phyloP scores from a whole-genome alignment of 2,797 vertebrate genomes.

The Hoplostethus atlanticus region DNA sequence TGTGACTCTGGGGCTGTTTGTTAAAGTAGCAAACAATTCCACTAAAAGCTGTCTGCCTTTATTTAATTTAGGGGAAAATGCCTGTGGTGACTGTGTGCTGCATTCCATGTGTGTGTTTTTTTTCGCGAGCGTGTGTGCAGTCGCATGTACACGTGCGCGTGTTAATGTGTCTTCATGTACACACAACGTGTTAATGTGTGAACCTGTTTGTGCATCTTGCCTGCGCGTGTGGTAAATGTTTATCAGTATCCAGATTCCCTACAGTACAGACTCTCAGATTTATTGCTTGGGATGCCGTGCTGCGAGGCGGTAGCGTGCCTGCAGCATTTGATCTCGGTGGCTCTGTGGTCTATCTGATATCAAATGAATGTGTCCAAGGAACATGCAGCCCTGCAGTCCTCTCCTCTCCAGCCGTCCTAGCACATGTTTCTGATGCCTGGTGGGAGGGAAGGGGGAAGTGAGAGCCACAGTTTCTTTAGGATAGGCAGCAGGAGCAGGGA shows the following conservation, averaged over 20 bases:
- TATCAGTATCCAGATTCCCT: conserved; percentile 35
- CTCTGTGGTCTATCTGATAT: conserved; percentile 60
- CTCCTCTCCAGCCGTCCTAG: conserved; percentile 46
- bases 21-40: conserved; percentile 78
- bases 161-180: conserved; percentile 31
- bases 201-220: conserved; percentile 41
- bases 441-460: not conserved
- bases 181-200: conserved; percentile 35
- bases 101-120: not conserved
- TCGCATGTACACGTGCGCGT: conserved; percentile 23
- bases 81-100: conserved; percentile 33
- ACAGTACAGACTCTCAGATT: conserved; percentile 47
- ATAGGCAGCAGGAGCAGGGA: conserved; percentile 35
- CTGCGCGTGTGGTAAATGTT: conserved; percentile 40
- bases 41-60: conserved; percentile 71
- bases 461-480: conserved; percentile 30
- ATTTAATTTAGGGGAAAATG: conserved; percentile 62
- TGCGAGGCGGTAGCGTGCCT: conserved; percentile 52
- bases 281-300: conserved; percentile 47
- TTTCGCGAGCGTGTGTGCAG: conserved; percentile 26
- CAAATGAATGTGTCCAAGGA: conserved; percentile 55
- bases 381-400: conserved; percentile 39
- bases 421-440: conserved; percentile 38
- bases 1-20: conserved; percentile 77
- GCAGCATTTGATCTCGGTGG: conserved; percentile 56